A percentile compares a stretch with the other conserved stretches of the same genome.
phyloP scores from a whole-genome alignment of 2,888 invertebrate species.

The Hypomecis punctinalis region DNA sequence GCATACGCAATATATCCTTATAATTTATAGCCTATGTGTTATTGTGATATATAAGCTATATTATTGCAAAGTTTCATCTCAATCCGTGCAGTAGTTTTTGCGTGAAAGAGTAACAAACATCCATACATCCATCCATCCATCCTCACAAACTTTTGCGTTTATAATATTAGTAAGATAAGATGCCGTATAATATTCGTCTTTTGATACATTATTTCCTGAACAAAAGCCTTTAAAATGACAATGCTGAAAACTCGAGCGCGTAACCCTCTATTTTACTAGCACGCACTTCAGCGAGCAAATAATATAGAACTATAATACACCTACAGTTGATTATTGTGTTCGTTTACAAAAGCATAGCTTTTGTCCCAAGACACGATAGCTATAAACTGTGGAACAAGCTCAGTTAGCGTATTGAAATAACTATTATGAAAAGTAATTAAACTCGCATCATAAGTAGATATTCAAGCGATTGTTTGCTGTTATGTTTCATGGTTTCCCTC shows the following conservation, averaged over 20 bases:
- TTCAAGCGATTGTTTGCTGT: neutral
- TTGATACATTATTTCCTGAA: constrained; percentile 61
- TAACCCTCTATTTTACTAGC: constrained; percentile 57
- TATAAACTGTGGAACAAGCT: too few species aligned
- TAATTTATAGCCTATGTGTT: too few species aligned
- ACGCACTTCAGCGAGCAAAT: constrained; percentile 50
- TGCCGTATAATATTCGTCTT: constrained; percentile 41
- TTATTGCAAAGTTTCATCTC: too few species aligned
- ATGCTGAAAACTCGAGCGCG: constrained; percentile 42
- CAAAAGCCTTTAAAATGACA: constrained; percentile 53
- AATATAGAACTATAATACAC: constrained; percentile 45
- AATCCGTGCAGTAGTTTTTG: too few species aligned
- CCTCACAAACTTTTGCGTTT: too few species aligned
- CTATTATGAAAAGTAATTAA: neutral
- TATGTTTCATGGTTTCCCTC: too few species aligned
- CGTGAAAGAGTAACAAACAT: too few species aligned
- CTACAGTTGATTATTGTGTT: constrained; percentile 26
- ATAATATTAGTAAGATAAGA: too few species aligned
- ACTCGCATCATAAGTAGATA: neutral
- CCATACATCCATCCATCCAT: too few species aligned
- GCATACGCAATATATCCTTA: too few species aligned
- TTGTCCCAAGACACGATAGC: neutral
- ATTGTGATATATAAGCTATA: too few species aligned
- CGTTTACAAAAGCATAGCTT: neutral
- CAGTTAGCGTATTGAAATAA: too few species aligned